These are phyloP conservation scores for Eristalinus sepulchralis DNA, from an alignment of 2,888 invertebrate genomes.

Conservation along the genomic window DNA sequence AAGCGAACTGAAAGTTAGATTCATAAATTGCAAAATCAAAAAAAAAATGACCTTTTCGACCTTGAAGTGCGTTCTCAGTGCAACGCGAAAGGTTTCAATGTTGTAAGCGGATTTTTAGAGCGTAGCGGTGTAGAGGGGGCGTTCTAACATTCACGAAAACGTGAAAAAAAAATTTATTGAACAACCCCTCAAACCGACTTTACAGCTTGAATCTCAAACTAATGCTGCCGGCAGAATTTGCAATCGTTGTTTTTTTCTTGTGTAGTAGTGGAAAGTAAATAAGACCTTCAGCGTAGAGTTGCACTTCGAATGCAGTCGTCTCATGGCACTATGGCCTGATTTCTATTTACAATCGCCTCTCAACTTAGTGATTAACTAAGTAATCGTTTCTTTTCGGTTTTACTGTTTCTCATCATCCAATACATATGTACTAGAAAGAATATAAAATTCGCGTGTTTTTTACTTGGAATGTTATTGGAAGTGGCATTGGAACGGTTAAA, in stretches of 20 bases:
- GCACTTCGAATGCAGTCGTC: slow-evolving; percentile 26
- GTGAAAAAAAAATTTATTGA: background rate
- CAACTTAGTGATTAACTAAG: slow-evolving; percentile 29
- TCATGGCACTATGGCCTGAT: slow-evolving; percentile 53
- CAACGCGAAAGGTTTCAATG: slow-evolving; percentile 43
- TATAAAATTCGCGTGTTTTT: background rate
- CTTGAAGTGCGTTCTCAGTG: slow-evolving; percentile 27
- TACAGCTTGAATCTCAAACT: background rate
- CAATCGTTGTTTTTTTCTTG: background rate
- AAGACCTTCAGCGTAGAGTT: slow-evolving; percentile 34
- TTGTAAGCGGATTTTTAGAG: background rate
- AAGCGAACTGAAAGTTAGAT: slow-evolving; percentile 6
- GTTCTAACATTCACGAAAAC: slow-evolving; percentile 22
- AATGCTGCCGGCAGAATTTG: slow-evolving; percentile 7
- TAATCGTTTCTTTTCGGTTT: slow-evolving; percentile 1
- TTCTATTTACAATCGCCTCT: slow-evolving; percentile 42
- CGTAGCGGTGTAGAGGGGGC: background rate
- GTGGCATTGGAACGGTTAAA: background rate
- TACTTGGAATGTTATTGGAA: slow-evolving; percentile 37
- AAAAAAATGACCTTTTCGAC: slow-evolving; percentile 51
- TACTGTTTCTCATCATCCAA: background rate
- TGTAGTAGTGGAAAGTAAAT: slow-evolving; percentile 26
- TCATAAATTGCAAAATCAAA: slow-evolving; percentile 16
- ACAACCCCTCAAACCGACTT: background rate
- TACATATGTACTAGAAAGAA: background rate